A percentile compares a stretch with the other conserved stretches of the same genome.
phyloP scores from a whole-genome alignment of 2,888 invertebrate species.

The Serripes groenlandicus region DNA sequence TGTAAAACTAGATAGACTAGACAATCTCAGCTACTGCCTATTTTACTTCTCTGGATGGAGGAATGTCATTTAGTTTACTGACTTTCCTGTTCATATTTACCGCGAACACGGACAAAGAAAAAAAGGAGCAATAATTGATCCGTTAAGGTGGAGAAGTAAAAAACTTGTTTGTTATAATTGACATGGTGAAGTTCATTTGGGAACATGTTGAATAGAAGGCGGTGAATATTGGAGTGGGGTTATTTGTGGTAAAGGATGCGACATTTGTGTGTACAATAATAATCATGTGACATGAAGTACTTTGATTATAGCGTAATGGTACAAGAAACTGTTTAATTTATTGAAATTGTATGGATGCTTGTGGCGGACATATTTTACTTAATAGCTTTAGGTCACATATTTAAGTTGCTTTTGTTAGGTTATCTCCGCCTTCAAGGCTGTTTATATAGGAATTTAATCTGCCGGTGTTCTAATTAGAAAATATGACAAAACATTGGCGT shows the following conservation, averaged over 20 bases:
- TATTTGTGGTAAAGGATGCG: conserved; percentile 2
- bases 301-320: conserved; percentile 3
- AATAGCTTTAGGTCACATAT: background rate
- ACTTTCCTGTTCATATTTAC: background rate
- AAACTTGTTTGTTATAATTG: background rate
- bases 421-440: no score
- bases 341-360: conserved; percentile 1
- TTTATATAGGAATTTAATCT: no score
- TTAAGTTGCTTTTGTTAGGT: background rate
- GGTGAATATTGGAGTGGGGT: background rate
- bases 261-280: conserved; percentile 13
- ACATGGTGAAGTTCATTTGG: conserved; percentile 3
- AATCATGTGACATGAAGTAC: background rate
- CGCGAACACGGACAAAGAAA: background rate
- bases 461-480: no score
- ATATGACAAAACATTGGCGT: no score
- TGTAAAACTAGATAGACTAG: no score
- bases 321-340: conserved; percentile 11
- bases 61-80: conserved; percentile 14
- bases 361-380: conserved; percentile 10
- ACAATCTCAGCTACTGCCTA: no score
- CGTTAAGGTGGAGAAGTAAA: conserved; percentile 5
- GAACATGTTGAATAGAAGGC: background rate
- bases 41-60: no score
- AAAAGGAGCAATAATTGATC: background rate